A percentile compares a stretch with the other conserved stretches of the same genome.
phyloP scores from a whole-genome alignment of 2,888 invertebrate species.

The Nebria salina region DNA sequence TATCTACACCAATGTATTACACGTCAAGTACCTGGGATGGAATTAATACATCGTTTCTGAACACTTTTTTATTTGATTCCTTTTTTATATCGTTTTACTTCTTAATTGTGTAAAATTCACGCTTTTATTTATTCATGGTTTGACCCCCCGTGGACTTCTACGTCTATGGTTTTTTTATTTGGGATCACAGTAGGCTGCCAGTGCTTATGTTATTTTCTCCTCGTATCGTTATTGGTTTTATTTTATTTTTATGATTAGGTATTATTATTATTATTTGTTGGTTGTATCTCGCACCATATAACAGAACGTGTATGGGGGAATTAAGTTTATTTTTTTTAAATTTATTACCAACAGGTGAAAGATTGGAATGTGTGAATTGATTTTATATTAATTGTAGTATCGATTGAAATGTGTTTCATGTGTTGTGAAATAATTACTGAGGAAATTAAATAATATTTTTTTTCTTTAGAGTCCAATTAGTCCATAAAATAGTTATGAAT shows the following conservation, averaged over 20 bases:
- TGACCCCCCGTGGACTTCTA: constrained; percentile 57
- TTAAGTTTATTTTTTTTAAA: not conserved
- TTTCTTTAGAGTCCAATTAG: not conserved
- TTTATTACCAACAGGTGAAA: constrained; percentile 19
- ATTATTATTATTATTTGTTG: constrained; percentile 14
- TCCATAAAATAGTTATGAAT: not conserved
- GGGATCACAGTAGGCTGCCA: constrained; percentile 41
- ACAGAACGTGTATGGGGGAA: not conserved
- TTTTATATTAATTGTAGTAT: constrained; percentile 40
- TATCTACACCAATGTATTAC: constrained; percentile 5
- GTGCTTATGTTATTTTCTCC: constrained; percentile 40
- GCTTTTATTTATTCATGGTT: constrained; percentile 65
- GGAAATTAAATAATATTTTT: not conserved
- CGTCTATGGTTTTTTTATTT: constrained; percentile 42
- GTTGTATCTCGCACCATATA: constrained; percentile 16
- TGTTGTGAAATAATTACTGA: not conserved
- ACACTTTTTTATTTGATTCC: constrained; percentile 5
- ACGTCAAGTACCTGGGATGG: constrained; percentile 4
- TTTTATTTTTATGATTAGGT: constrained; percentile 7
- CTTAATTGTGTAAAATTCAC: constrained; percentile 66
- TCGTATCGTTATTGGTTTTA: constrained; percentile 8
- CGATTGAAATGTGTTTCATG: not conserved
- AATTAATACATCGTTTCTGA: constrained; percentile 27
- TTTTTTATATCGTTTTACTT: constrained; percentile 57
- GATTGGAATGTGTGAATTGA: constrained; percentile 36